Percentiles rank a stretch among this genome's conserved stretches.
These are phyloP conservation scores for Coleophora deauratella DNA, from an alignment of 2,888 invertebrate genomes.

Conservation along the genomic window DNA sequence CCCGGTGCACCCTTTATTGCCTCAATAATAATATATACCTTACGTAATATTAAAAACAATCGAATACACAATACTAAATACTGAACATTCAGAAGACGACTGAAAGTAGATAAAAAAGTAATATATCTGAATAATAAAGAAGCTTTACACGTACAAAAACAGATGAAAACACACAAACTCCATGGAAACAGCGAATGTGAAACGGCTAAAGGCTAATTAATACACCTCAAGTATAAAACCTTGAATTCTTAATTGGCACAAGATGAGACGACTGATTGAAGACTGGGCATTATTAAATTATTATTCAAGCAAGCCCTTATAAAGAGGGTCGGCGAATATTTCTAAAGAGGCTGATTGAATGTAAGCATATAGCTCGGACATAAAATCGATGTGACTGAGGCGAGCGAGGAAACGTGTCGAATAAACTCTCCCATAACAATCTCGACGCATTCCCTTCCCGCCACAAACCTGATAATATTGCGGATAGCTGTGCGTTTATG, in stretches of 20 bases:
- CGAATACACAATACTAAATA: background rate
- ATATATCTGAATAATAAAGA: too few species aligned
- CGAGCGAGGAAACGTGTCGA: slow-evolving; percentile 22
- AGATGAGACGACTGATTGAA: slow-evolving; percentile 22
- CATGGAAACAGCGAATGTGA: slow-evolving; percentile 2
- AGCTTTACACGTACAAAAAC: too few species aligned
- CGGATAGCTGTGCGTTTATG: too few species aligned
- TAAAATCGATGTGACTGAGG: slow-evolving; percentile 42
- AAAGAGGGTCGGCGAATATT: slow-evolving; percentile 45
- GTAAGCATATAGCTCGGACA: slow-evolving; percentile 39
- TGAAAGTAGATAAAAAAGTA: too few species aligned
- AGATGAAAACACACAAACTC: too few species aligned
- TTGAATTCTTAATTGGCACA: slow-evolving; percentile 51
- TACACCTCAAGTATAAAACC: background rate
- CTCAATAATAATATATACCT: slow-evolving; percentile 45
- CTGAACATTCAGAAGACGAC: too few species aligned
- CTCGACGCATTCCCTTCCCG: slow-evolving; percentile 28
- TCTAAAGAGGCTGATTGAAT: slow-evolving; percentile 49
- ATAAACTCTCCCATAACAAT: slow-evolving; percentile 22
- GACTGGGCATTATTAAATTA: slow-evolving; percentile 25
- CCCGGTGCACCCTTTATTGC: slow-evolving; percentile 53
- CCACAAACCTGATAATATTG: slow-evolving; percentile 13
- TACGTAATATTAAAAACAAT: background rate
- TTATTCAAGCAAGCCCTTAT: slow-evolving; percentile 52
- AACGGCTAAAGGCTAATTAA: background rate